A percentile compares a stretch with the other conserved stretches of the same genome.
Evolutionary conservation across 2,113 vertebrate species (phyloP).

Genomic region (Lasiurus cinereus): DNA sequence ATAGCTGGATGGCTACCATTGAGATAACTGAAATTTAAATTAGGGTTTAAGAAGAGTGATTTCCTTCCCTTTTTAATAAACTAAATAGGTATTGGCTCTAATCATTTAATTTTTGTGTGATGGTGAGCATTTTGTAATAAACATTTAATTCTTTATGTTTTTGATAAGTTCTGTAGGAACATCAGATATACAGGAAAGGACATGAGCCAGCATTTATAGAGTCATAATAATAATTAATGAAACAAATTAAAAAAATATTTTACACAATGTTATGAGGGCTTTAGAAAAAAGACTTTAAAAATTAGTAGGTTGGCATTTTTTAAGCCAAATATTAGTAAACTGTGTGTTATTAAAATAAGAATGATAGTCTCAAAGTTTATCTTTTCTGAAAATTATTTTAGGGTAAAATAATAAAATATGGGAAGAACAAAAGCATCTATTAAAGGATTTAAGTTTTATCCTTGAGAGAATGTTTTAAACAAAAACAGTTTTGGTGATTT

Average conservation of each 20-base stretch:
- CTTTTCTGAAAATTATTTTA: slow-evolving; percentile 27
- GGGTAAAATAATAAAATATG: neutral
- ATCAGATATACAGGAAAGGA: neutral
- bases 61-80: neutral
- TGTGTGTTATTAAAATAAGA: slow-evolving; percentile 36
- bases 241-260: neutral
- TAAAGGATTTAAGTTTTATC: neutral
- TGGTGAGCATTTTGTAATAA: neutral
- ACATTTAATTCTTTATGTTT: neutral
- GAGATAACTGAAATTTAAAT: neutral
- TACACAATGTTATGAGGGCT: neutral
- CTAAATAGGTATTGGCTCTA: neutral
- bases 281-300: slow-evolving; percentile 6
- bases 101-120: neutral
- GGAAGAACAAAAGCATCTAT: neutral
- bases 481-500: neutral
- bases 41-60: neutral
- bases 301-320: slow-evolving; percentile 25
- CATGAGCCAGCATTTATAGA: neutral
- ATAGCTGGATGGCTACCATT: neutral
- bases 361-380: neutral
- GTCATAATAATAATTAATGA: neutral
- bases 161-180: neutral
- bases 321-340: neutral
- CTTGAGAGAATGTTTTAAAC: neutral